Percentiles rank a stretch among this genome's conserved stretches.
phyloP scores from a whole-genome alignment of 2,888 invertebrate species.

The Pyrrhia umbra region DNA sequence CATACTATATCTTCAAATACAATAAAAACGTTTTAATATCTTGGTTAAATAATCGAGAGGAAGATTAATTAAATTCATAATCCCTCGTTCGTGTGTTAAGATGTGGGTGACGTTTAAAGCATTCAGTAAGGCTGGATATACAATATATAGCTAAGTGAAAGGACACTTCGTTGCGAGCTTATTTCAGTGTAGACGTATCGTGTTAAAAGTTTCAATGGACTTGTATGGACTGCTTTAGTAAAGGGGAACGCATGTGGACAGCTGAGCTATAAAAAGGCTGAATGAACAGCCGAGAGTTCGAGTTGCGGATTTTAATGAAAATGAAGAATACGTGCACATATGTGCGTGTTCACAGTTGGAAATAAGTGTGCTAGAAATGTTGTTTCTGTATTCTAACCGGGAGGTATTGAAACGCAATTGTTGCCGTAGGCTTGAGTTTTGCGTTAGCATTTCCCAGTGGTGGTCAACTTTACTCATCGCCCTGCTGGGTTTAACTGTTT shows the following conservation, averaged over 20 bases:
- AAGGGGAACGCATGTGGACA: constrained; percentile 17
- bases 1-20: constrained; percentile 26
- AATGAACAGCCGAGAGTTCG: not conserved
- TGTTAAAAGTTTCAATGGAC: constrained; percentile 23
- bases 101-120: constrained; percentile 67
- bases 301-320: constrained; percentile 11
- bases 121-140: constrained; percentile 57
- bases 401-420: not conserved
- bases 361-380: not conserved
- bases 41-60: constrained; percentile 68
- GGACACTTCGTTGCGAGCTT: constrained; percentile 13
- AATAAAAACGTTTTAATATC: constrained; percentile 62
- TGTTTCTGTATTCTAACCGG: not conserved
- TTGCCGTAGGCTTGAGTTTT: not conserved
- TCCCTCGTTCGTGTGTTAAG: constrained; percentile 73
- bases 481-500: too few relatives aligned
- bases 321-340: constrained; percentile 1
- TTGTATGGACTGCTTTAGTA: constrained; percentile 1
- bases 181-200: constrained; percentile 27
- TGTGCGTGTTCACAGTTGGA: not conserved
- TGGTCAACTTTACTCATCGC: not conserved
- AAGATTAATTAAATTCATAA: constrained; percentile 81
- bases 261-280: constrained; percentile 9
- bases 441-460: too few relatives aligned
- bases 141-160: constrained; percentile 32